Percentiles rank a stretch among this genome's conserved stretches.
Evolutionary conservation across 2,888 invertebrate species (phyloP).

Genomic region (Scaptomyza tumidula): DNA sequence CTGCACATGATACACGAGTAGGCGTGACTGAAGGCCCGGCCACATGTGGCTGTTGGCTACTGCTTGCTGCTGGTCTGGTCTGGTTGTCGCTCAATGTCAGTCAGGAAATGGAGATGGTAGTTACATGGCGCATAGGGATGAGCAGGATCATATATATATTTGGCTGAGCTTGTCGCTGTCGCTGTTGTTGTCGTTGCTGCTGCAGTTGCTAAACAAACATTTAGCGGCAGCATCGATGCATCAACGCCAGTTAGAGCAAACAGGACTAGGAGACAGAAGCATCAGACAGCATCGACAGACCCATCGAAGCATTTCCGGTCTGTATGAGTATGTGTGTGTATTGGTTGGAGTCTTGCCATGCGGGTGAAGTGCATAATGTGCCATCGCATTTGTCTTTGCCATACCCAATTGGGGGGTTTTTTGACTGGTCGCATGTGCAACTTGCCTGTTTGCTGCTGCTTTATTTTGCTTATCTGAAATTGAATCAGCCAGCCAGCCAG

Average conservation of each 20-base stretch:
- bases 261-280: slow-evolving; percentile 19
- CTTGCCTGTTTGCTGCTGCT: slow-evolving; percentile 69
- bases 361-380: slow-evolving; percentile 75
- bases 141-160: slow-evolving; percentile 32
- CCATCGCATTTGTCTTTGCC: slow-evolving; percentile 76
- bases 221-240: slow-evolving; percentile 76
- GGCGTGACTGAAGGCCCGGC: slow-evolving; percentile 56
- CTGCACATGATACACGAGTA: slow-evolving; percentile 57
- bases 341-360: slow-evolving; percentile 53
- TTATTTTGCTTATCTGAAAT: slow-evolving; percentile 81
- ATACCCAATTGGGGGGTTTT: slow-evolving; percentile 14
- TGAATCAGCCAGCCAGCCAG: slow-evolving; percentile 76
- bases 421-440: slow-evolving; percentile 61
- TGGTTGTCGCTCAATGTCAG: slow-evolving; percentile 68
- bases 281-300: slow-evolving; percentile 45
- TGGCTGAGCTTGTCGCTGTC: slow-evolving; percentile 15
- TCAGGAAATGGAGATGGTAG: slow-evolving; percentile 12
- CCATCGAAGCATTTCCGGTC: slow-evolving; percentile 67
- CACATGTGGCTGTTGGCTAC: slow-evolving; percentile 60
- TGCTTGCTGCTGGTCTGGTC: slow-evolving; percentile 8
- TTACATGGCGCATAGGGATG: slow-evolving; percentile 7
- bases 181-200: slow-evolving; percentile 6
- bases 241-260: slow-evolving; percentile 59
- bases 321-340: slow-evolving; percentile 12
- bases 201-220: slow-evolving; percentile 78